Evolutionary conservation across 2,888 invertebrate genomes (phyloP).

Genomic region (Cerceris rybyensis): DNA sequence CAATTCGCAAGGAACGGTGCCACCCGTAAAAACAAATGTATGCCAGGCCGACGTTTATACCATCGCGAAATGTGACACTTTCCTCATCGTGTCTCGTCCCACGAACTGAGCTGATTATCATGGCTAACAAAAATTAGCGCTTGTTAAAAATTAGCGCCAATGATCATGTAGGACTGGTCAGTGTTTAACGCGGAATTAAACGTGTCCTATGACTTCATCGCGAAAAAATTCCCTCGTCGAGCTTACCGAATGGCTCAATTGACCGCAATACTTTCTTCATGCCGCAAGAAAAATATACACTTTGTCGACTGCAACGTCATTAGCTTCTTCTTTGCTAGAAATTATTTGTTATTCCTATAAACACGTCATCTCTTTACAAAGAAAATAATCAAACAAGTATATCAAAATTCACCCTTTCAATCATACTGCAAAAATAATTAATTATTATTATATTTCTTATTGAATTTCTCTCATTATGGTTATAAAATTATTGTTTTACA

Average conservation of each 20-base stretch:
- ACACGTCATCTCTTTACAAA: too few species aligned
- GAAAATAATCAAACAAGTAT: too few species aligned
- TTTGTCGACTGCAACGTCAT: neutral
- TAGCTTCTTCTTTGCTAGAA: neutral
- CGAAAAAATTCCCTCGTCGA: neutral
- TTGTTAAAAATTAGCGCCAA: slow-evolving; percentile 40
- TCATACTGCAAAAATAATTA: too few species aligned
- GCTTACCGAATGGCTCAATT: slow-evolving; percentile 1
- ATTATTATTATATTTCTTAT: too few species aligned
- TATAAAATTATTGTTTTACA: too few species aligned
- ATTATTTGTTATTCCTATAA: neutral
- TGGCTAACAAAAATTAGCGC: slow-evolving; percentile 24
- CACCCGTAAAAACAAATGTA: neutral
- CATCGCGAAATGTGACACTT: slow-evolving; percentile 1
- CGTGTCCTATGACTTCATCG: slow-evolving; percentile 11
- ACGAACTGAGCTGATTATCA: slow-evolving; percentile 9
- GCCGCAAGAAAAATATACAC: neutral
- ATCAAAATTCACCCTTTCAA: too few species aligned
- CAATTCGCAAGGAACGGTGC: neutral
- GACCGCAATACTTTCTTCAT: neutral
- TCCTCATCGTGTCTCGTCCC: neutral
- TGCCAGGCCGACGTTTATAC: neutral
- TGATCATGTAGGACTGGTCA: neutral
- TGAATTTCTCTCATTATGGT: too few species aligned
- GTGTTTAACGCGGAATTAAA: slow-evolving; percentile 16